A percentile compares a stretch with the other conserved stretches of the same genome.
These are phyloP conservation scores for Pachypanchax playfairii DNA, from an alignment of 2,113 vertebrate species.

Conservation along the genomic window DNA sequence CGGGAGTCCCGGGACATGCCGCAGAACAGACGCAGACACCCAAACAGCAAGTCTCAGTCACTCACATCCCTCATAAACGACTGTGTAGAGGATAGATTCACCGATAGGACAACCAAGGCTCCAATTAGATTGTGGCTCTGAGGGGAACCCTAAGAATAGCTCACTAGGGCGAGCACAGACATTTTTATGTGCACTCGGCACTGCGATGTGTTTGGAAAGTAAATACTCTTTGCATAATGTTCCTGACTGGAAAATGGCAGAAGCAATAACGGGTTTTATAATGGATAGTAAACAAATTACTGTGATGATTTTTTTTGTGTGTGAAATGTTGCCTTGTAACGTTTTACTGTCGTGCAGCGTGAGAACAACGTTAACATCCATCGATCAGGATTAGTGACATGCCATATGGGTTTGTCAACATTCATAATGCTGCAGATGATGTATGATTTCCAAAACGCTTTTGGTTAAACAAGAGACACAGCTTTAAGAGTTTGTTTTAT, in stretches of 20 bases:
- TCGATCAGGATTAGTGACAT: slow-evolving; percentile 63
- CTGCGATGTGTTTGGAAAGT: slow-evolving; percentile 40
- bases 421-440: slow-evolving; percentile 45
- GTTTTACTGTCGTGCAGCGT: slow-evolving; percentile 51
- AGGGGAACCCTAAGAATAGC: slow-evolving; percentile 67
- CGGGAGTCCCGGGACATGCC: slow-evolving; percentile 71
- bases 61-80: slow-evolving; percentile 51
- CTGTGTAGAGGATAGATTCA: slow-evolving; percentile 43
- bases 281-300: slow-evolving; percentile 49
- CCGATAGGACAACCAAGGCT: slow-evolving; percentile 42
- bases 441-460: slow-evolving; percentile 38
- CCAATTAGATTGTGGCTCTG: slow-evolving; percentile 69
- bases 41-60: slow-evolving; percentile 48
- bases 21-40: slow-evolving; percentile 57
- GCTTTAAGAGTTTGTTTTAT: slow-evolving; percentile 31
- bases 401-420: slow-evolving; percentile 64
- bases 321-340: slow-evolving; percentile 54
- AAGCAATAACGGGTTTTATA: slow-evolving; percentile 31
- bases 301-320: slow-evolving; percentile 38
- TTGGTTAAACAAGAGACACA: slow-evolving; percentile 44
- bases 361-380: slow-evolving; percentile 42
- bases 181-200: slow-evolving; percentile 40
- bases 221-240: slow-evolving; percentile 49
- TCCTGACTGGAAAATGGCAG: slow-evolving; percentile 24
- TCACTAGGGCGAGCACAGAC: slow-evolving; percentile 29